Percentiles rank a stretch among this genome's conserved stretches.
These are phyloP conservation scores for Plodia interpunctella DNA, from an alignment of 1,140 invertebrate species.

Conservation along the genomic window DNA sequence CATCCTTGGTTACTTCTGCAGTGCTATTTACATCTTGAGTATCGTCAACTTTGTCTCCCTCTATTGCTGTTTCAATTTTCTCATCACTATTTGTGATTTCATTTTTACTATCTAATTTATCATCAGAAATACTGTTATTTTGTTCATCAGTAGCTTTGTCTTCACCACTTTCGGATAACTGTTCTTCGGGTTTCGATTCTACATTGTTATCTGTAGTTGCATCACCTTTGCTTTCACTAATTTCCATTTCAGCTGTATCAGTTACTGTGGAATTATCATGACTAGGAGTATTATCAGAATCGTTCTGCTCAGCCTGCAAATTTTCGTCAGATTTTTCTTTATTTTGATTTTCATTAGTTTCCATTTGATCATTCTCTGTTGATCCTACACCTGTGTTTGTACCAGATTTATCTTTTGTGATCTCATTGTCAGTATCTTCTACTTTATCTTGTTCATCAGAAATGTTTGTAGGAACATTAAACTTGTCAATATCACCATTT, in stretches of 20 bases:
- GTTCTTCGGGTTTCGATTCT: background rate
- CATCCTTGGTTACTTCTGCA: background rate
- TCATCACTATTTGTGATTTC: background rate
- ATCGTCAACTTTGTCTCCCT: background rate
- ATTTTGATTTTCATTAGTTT: constrained; percentile 12
- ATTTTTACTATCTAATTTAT: background rate
- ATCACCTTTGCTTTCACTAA: background rate
- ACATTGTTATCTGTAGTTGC: background rate
- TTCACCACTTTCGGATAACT: constrained; percentile 1
- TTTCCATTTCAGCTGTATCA: background rate
- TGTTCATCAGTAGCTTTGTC: constrained; percentile 5
- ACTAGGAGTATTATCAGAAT: background rate
- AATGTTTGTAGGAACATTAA: background rate
- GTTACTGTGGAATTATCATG: background rate
- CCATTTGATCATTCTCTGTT: constrained; percentile 5
- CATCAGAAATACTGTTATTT: background rate
- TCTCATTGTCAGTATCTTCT: background rate
- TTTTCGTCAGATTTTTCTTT: background rate
- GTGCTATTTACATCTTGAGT: background rate
- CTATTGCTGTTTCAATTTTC: background rate
- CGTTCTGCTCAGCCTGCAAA: background rate
- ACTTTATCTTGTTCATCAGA: constrained; percentile 4
- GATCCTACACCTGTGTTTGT: constrained; percentile 14
- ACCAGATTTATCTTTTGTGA: background rate
- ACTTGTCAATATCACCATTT: background rate